phyloP scores from a whole-genome alignment of 2,113 vertebrate genomes.

The Galeopterus variegatus region DNA sequence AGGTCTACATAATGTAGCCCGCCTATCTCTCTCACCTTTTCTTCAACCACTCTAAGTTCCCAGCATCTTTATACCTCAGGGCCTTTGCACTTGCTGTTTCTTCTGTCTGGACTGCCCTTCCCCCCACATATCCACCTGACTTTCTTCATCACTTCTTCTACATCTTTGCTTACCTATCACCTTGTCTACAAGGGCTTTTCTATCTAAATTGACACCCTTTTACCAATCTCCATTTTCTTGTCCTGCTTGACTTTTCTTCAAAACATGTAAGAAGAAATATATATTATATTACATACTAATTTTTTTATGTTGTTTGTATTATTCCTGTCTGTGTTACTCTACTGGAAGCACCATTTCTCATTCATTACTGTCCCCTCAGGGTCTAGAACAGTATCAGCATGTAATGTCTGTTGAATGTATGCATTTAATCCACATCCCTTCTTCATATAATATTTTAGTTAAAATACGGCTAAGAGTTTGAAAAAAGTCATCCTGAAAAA shows the following conservation, averaged over 20 bases:
- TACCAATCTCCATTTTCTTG: not conserved
- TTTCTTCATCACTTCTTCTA: not conserved
- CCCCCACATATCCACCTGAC: not conserved
- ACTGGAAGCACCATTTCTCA: not conserved
- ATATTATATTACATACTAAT: not conserved
- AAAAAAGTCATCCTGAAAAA: slow-evolving; percentile 26
- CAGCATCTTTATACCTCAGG: not conserved
- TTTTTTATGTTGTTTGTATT: not conserved
- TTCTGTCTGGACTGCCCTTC: not conserved
- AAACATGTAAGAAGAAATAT: not conserved
- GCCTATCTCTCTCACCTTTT: not conserved
- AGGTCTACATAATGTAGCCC: not conserved
- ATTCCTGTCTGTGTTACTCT: not conserved
- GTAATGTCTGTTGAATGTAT: not conserved
- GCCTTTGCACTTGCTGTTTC: not conserved
- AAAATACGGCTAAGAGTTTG: not conserved
- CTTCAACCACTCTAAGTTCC: not conserved
- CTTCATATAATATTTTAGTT: not conserved
- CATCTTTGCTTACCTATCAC: not conserved
- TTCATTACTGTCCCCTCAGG: not conserved
- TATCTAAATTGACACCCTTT: not conserved
- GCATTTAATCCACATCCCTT: not conserved
- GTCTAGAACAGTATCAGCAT: not conserved
- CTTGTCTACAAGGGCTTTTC: not conserved
- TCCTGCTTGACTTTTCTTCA: not conserved